Conservation (phyloP, 2,888 invertebrate genomes). For the Drosophila seclusa region DNA sequence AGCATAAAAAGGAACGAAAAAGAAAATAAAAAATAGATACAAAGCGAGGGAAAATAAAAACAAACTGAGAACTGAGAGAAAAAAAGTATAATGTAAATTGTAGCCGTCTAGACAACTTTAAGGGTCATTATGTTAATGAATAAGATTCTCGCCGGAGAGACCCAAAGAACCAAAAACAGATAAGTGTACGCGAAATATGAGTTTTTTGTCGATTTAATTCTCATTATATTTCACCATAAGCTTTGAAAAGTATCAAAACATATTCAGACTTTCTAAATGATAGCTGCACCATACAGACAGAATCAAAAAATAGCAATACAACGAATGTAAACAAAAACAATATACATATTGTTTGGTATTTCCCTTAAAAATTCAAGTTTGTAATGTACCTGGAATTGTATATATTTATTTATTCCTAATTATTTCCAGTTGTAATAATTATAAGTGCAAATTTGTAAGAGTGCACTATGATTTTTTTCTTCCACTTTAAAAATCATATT, state of each 20-base stretch:
- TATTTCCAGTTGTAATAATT: background rate
- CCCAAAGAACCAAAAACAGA: background rate
- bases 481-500: background rate
- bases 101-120: slow-evolving; percentile 67
- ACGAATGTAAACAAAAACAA: background rate
- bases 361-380: background rate
- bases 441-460: background rate
- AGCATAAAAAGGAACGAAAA: background rate
- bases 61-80: background rate
- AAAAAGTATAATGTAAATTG: slow-evolving; percentile 21
- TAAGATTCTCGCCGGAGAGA: slow-evolving; percentile 29
- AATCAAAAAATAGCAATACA: background rate
- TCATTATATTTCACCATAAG: background rate
- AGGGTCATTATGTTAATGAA: slow-evolving; percentile 70
- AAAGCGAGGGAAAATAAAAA: background rate
- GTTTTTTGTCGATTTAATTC: background rate
- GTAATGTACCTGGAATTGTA: background rate
- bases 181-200: background rate
- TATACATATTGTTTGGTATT: background rate
- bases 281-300: background rate
- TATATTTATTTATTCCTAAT: background rate
- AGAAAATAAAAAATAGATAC: slow-evolving; percentile 7
- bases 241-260: background rate
- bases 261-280: slow-evolving; percentile 6
- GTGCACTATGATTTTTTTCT: background rate